Evolutionary conservation across 2,888 invertebrate genomes (phyloP).

Genomic region (Drosophila mimetica): DNA sequence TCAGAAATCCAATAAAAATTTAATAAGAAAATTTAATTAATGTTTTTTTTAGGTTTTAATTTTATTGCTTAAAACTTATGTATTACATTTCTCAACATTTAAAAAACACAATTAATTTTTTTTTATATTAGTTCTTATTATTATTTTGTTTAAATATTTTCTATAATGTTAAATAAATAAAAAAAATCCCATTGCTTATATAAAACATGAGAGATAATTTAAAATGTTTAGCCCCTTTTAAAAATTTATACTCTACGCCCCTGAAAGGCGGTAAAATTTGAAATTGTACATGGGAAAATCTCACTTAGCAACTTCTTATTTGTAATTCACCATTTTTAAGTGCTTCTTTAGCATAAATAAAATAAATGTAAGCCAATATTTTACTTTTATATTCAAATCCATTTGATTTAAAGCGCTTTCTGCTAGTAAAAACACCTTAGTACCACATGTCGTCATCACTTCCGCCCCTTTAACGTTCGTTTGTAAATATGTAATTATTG

Average conservation of each 20-base stretch:
- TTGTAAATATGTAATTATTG: constrained; percentile 18
- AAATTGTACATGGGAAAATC: not conserved
- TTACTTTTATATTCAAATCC: not conserved
- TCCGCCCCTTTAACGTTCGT: constrained; percentile 4
- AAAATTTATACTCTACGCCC: not conserved
- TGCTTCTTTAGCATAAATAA: no score
- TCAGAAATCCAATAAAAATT: no score
- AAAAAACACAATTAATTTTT: not conserved
- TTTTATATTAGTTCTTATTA: no score
- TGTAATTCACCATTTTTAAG: no score
- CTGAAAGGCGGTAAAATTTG: constrained; percentile 2
- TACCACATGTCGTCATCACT: constrained; percentile 1
- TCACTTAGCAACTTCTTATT: not conserved
- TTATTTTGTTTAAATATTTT: not conserved
- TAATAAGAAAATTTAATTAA: no score
- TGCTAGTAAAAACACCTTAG: not conserved
- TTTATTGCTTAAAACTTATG: no score
- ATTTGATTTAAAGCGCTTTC: not conserved
- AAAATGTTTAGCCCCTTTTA: not conserved
- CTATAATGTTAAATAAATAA: not conserved
- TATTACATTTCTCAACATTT: no score
- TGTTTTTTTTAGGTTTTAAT: no score
- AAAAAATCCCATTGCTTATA: not conserved
- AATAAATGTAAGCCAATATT: not conserved
- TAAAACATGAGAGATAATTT: not conserved